Base-by-base conservation (phyloP, 2,888 invertebrate genomes). In the Philaethria dido region DNA sequence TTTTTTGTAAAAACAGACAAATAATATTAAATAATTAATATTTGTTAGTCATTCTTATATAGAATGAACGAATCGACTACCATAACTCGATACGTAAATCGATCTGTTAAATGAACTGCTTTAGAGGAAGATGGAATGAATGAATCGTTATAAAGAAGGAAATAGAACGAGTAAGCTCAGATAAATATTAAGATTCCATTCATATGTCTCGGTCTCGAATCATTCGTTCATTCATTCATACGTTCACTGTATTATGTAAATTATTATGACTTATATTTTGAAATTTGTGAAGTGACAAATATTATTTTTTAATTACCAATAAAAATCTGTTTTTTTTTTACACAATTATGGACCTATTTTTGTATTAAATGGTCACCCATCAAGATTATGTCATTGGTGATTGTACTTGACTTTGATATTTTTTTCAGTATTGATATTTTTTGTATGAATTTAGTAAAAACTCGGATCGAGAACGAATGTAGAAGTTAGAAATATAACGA, bases 401-500 rank as follows among this genome's bases (percentile, higher is more conserved):
- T 13, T 33, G 25, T 25, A 25, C 5, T 39, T 39, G 39, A 39
- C 45, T 18, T 33, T 18, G 16, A 54, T 14, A 13, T 14, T 3
- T 22, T 20, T 55, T 39, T 33, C 36, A 36, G 18, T 54, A 54
- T 13, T 54, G 2, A 18, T 16, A 13, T 4, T 33, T 54, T n/a
- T 13, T 36, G 2, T 36, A 18, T 14, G 13, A 36, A 20, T 20
- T 11, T 20, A 4, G 22, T 25, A 42, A 42, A n/a, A 42, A 42
- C 42, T 22, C 2, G 16, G 55, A 57, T 14, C 57, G 42, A 57
- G 42, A 57, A 22, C 14, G 29, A 45, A 29, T 29, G 18, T 45
- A 45, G 18, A 45, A 14, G 44, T 47, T 29, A 60, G 33, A 29
- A 45, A 60, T 25, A 60, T 60, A 59, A 59, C 59, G 61, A 62